Evolutionary conservation across 2,797 vertebrate genomes (phyloP), one percentile per base, ranked within the genome.

Genomic region (Phrynocephalus vlangalii): DNA sequence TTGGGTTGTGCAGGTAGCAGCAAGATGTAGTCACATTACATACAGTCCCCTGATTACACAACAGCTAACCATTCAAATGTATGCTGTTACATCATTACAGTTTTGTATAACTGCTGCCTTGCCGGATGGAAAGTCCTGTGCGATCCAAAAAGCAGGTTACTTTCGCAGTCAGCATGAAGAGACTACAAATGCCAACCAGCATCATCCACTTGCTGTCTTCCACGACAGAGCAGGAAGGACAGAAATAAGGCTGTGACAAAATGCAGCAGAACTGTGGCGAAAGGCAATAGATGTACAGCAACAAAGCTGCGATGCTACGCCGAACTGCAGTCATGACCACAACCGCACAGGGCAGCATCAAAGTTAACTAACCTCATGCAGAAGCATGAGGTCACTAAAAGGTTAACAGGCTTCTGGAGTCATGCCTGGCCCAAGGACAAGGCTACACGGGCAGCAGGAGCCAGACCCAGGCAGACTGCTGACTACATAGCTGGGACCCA

Each of bases 401-500:
- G 88, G 85, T 86, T 86, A 86, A 72, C 5, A 3, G 38, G 67
- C 44, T 68, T 30, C 20, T 50, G 56, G 73, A 79, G 82, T 30
- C 56, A 33, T 48, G 67, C 33, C 73, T 15, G 16, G 28, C 1
- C 28, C 18, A 52, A 68, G 67, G 7, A 48, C 56, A 77, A 71
- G 67, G 16, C 9, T 60, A 66, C 30, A 77, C 67, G 28, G n/a
- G 50, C 66, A 18, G 48, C 71, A 77, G 3, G 28, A 86, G 84
- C 38, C 68, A 66, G 67, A 89, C 73, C 52, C 72, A 84, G 60
- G 66, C 81, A 60, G 70, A 60, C 15, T 78, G 70, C 67, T 75
- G 85, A 86, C n/a, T 50, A 48, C 68, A 75, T 70, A 89, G 81
- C 85, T 66, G 28, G 68, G 56, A n/a, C 11, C 50, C 67, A 48